Percentiles rank a stretch among this genome's conserved stretches.
Evolutionary conservation across 2,797 vertebrate species (phyloP).

Genomic region (Florisuga fusca): DNA sequence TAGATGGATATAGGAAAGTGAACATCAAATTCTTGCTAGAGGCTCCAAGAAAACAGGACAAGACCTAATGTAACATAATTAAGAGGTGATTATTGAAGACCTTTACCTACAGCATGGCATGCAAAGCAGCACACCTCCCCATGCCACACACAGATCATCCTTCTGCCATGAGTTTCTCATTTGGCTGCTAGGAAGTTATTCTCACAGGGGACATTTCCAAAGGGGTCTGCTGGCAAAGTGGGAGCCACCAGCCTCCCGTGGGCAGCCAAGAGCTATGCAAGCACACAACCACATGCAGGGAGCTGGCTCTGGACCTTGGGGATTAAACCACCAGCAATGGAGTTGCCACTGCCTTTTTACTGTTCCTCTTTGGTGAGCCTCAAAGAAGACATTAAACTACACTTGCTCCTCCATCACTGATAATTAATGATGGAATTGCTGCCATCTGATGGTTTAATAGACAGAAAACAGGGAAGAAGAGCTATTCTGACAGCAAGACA

Average conservation of each 20-base stretch:
- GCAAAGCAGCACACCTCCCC: not conserved
- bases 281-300: accelerated
- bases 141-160: not conserved
- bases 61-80: not conserved
- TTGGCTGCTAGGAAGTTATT: not conserved
- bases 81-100: constrained; percentile 5
- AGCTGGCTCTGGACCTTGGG: not conserved
- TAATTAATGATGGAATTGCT: not conserved
- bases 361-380: not conserved
- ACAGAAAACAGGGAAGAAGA: not conserved
- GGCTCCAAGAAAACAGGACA: not conserved
- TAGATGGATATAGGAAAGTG: not conserved
- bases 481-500: not conserved
- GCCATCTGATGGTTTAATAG: not conserved
- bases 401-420: not conserved
- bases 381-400: not conserved
- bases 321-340: not conserved
- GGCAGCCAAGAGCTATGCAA: not conserved
- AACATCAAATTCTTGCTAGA: not conserved
- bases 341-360: not conserved
- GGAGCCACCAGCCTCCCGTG: not conserved
- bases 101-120: not conserved
- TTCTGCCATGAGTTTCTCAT: not conserved
- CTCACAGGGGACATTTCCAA: not conserved
- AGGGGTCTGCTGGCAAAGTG: accelerated